These are phyloP conservation scores for Sericinus montela DNA, from an alignment of 2,888 invertebrate species.

Conservation along the genomic window DNA sequence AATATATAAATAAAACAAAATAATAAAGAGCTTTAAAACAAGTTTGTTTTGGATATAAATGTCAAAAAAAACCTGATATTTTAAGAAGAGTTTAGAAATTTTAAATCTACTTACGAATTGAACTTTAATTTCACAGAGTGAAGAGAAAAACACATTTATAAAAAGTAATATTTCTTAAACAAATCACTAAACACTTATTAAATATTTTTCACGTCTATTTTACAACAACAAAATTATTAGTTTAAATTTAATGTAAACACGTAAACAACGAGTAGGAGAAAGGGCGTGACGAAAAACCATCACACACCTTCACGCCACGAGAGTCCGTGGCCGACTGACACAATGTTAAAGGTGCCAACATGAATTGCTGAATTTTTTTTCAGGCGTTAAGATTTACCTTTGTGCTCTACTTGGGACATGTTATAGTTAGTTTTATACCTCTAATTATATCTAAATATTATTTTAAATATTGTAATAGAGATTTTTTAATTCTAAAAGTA, in stretches of 20 bases:
- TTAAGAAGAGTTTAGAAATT: too few species aligned
- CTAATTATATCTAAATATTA: not conserved
- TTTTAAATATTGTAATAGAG: not conserved
- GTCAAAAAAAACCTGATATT: too few species aligned
- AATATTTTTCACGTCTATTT: not conserved
- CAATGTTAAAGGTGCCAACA: conserved; percentile 9
- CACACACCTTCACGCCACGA: conserved; percentile 11
- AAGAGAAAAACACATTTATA: too few species aligned
- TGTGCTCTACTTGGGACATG: not conserved
- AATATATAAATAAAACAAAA: too few species aligned
- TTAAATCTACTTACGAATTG: too few species aligned
- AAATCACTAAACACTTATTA: not conserved
- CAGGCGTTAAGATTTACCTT: conserved; percentile 2
- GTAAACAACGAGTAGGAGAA: not conserved
- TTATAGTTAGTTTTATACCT: not conserved
- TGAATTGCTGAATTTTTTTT: conserved; percentile 15
- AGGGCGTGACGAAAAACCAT: not conserved
- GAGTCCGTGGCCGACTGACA: conserved; percentile 20
- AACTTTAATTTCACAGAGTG: too few species aligned
- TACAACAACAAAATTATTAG: not conserved
- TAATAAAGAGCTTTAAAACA: too few species aligned
- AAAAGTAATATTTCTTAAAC: too few species aligned
- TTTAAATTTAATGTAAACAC: not conserved
- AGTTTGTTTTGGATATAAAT: too few species aligned
- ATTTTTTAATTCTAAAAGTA: not conserved